phyloP scores from a whole-genome alignment of 2,113 vertebrate genomes.

The Aviceda subcristata region DNA sequence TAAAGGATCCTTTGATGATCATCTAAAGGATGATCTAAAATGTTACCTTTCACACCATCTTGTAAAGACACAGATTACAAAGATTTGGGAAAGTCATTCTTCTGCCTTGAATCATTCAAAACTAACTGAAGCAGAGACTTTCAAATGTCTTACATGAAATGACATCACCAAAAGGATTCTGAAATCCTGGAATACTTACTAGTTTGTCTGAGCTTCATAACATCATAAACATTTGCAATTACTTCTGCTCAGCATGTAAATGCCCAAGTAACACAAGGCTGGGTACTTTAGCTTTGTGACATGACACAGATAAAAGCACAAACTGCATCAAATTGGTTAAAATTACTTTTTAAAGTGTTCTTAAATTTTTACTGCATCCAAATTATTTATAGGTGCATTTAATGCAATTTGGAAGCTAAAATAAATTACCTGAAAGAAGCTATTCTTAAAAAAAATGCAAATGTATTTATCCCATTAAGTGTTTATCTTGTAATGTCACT shows the following conservation, averaged over 20 bases:
- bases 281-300: neutral
- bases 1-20: neutral
- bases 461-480: neutral
- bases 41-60: neutral
- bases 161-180: neutral
- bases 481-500: neutral
- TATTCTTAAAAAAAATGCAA: neutral
- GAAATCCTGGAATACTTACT: neutral
- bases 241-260: neutral
- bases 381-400: neutral
- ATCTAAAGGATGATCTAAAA: neutral
- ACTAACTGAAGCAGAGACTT: neutral
- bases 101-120: neutral
- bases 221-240: neutral
- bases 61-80: neutral
- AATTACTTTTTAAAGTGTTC: neutral
- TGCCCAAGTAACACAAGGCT: neutral
- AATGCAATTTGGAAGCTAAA: neutral
- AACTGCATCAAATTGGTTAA: neutral
- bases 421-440: neutral
- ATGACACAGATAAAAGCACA: neutral
- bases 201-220: neutral
- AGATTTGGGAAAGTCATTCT: neutral
- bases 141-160: neutral
- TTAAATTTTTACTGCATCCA: neutral